Evolutionary conservation across 2,888 invertebrate genomes (phyloP).

Genomic region (Eucera pruinosa): DNA sequence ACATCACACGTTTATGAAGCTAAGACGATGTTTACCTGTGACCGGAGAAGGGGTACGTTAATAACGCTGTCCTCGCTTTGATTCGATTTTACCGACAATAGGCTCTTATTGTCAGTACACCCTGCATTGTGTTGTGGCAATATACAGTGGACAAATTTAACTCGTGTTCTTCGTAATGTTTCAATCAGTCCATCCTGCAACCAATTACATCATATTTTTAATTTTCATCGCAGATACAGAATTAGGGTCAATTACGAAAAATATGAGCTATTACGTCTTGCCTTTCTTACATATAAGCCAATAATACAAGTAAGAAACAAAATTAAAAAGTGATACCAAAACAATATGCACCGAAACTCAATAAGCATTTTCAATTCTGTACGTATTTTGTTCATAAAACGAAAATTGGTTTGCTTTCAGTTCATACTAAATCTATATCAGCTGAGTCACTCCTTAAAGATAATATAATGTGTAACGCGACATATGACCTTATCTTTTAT

Average conservation of each 20-base stretch:
- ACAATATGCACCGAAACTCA: constrained; percentile 43
- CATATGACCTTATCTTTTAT: constrained; percentile 36
- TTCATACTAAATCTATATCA: constrained; percentile 23
- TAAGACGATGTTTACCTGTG: constrained; percentile 87
- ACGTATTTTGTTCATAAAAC: constrained; percentile 30
- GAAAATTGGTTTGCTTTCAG: constrained; percentile 40
- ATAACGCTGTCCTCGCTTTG: constrained; percentile 86
- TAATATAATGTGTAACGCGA: constrained; percentile 22
- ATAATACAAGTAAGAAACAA: constrained; percentile 34
- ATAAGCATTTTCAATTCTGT: constrained; percentile 50
- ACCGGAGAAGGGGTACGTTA: constrained; percentile 94
- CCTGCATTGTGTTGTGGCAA: constrained; percentile 92
- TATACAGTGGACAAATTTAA: constrained; percentile 95
- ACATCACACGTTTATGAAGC: background rate
- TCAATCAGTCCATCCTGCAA: constrained; percentile 95
- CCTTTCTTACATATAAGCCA: constrained; percentile 30
- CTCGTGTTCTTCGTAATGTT: constrained; percentile 93
- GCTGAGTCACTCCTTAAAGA: constrained; percentile 29
- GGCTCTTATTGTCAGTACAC: constrained; percentile 86
- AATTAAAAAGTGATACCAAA: constrained; percentile 41
- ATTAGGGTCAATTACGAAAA: background rate
- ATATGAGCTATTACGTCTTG: background rate
- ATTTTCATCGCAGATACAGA: constrained; percentile 7
- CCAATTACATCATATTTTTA: constrained; percentile 29
- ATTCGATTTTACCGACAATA: constrained; percentile 84